Evolutionary conservation across 2,888 invertebrate genomes (phyloP).

Genomic region (Pedicia rivosa): DNA sequence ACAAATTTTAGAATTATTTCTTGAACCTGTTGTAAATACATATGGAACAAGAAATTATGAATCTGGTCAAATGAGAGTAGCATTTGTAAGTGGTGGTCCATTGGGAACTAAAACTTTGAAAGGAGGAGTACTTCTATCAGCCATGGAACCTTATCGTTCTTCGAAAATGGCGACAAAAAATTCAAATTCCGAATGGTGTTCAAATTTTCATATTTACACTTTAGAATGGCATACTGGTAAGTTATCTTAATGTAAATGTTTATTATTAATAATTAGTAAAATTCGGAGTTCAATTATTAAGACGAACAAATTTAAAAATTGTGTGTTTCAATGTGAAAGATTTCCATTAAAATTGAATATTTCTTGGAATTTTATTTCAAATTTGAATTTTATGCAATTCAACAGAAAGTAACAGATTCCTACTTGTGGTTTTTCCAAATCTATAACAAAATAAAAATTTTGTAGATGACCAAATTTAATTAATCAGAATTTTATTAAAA

Average conservation of each 20-base stretch:
- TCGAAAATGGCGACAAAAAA: conserved; percentile 24
- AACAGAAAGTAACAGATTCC: no score
- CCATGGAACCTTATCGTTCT: conserved; percentile 20
- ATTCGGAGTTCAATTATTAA: no score
- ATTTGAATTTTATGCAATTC: no score
- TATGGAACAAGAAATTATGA: conserved; percentile 43
- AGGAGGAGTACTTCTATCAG: conserved; percentile 26
- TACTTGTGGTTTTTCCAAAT: no score
- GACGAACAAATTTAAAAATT: no score
- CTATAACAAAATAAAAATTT: no score
- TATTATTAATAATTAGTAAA: no score
- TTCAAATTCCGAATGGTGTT: conserved; percentile 32
- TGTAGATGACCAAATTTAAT: no score
- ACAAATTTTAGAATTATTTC: conserved; percentile 36
- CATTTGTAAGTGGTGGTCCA: conserved; percentile 48
- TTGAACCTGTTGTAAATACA: conserved; percentile 43
- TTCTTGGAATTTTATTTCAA: no score
- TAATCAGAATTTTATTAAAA: no score
- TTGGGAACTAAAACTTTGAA: conserved; percentile 18
- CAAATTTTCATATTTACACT: conserved; percentile 48
- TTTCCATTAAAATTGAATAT: no score
- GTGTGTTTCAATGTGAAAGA: no score
- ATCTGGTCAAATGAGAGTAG: conserved; percentile 55
- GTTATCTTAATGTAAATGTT: conserved; percentile 18
- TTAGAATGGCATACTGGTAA: conserved; percentile 40